phyloP scores from a whole-genome alignment of 30 jellyfish, hydroid and myxozoan genomes.

The Haliclystus octoradiatus region DNA sequence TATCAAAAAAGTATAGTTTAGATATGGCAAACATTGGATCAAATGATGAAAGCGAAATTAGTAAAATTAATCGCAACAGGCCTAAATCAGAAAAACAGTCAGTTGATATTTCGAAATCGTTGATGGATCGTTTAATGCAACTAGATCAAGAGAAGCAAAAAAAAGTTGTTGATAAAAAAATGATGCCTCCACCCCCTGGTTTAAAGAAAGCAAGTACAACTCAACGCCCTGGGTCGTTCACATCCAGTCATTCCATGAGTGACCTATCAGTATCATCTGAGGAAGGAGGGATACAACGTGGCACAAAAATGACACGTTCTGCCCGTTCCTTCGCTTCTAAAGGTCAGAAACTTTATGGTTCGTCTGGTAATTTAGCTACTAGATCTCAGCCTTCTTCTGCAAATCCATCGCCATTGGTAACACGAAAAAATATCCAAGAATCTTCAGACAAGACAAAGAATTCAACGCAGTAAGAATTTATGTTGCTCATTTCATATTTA shows the following conservation, averaged over 20 bases:
- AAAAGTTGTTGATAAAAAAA: conserved; percentile 33
- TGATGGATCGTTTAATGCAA: not conserved
- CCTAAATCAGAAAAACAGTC: not conserved
- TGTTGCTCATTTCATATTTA: too few species aligned
- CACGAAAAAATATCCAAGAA: not conserved
- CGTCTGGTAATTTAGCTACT: too few species aligned
- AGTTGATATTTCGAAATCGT: not conserved
- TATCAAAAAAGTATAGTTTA: not conserved
- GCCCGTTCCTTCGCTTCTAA: too few species aligned
- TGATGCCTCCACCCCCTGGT: conserved; percentile 83
- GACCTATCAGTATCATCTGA: not conserved
- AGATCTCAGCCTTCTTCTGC: too few species aligned
- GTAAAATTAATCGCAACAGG: not conserved
- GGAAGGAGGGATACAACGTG: not conserved
- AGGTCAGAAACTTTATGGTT: too few species aligned
- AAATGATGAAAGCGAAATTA: not conserved
- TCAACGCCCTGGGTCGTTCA: conserved; percentile 25
- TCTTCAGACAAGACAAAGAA: not conserved
- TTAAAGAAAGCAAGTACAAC: conserved; percentile 1
- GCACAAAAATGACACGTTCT: not conserved
- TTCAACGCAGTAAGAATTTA: too few species aligned
- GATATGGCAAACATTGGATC: not conserved
- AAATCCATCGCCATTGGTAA: too few species aligned
- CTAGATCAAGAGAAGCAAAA: conserved; percentile 25
- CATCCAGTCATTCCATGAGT: conserved; percentile 17